Conservation (phyloP, 2,113 vertebrate genomes). For the Crotalus helleri region DNA sequence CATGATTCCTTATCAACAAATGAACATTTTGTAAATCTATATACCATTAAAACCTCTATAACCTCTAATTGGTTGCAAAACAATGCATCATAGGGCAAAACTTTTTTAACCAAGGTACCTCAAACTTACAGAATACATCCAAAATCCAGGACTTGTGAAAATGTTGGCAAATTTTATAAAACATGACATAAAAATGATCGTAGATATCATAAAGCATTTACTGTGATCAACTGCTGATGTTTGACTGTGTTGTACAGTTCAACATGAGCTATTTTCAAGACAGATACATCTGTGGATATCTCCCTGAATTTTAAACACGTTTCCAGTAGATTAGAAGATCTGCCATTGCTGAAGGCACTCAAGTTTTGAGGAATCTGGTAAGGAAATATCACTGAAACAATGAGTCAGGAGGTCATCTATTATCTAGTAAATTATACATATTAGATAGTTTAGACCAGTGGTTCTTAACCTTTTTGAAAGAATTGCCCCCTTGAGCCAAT, state of each 20-base stretch:
- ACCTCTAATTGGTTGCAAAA: not conserved
- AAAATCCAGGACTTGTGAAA: not conserved
- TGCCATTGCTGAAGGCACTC: not conserved
- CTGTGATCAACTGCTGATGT: too few species aligned
- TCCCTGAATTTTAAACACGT: not conserved
- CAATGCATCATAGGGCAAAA: not conserved
- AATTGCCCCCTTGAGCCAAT: too few species aligned
- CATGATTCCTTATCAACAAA: not conserved
- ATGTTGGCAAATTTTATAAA: not conserved
- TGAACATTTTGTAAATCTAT: not conserved
- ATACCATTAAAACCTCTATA: too few species aligned
- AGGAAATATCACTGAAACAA: not conserved
- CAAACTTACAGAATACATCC: not conserved
- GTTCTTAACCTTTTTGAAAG: too few species aligned
- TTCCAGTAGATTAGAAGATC: not conserved
- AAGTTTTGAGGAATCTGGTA: not conserved
- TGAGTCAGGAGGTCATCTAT: not conserved
- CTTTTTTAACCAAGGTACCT: not conserved
- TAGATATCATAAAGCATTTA: too few species aligned
- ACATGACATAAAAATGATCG: not conserved
- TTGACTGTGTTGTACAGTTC: not conserved
- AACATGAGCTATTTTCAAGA: not conserved
- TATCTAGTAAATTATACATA: not conserved
- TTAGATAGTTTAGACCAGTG: not conserved
- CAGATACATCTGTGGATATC: not conserved